Evolutionary conservation across 2,888 invertebrate species (phyloP).

Genomic region (Philonicus albiceps): DNA sequence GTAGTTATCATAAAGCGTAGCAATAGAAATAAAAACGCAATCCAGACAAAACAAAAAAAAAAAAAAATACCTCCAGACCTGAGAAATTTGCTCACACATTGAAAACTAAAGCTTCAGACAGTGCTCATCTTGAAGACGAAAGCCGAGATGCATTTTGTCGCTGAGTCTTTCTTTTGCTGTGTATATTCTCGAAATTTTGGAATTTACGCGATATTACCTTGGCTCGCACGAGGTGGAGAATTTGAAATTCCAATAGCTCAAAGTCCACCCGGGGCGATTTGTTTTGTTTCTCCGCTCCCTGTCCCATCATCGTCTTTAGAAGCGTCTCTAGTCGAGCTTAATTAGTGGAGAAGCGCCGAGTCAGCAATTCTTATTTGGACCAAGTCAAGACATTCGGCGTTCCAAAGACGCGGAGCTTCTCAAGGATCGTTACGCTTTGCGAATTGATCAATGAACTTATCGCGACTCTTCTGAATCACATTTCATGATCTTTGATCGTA

Average conservation of each 20-base stretch:
- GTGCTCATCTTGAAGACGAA: neutral
- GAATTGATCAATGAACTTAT: constrained; percentile 13
- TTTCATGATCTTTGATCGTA: constrained; percentile 28
- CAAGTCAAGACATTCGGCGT: neutral
- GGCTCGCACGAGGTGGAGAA: neutral
- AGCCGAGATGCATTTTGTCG: neutral
- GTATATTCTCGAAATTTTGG: constrained; percentile 4
- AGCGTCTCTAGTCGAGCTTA: neutral
- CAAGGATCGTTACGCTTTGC: neutral
- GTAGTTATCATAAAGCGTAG: neutral
- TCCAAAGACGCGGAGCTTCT: neutral
- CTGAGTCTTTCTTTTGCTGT: neutral
- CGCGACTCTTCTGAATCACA: constrained; percentile 9
- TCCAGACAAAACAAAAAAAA: constrained; percentile 4
- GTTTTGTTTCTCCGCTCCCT: neutral
- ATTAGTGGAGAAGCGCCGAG: neutral
- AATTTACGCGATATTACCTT: constrained; percentile 2
- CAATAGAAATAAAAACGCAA: constrained; percentile 1
- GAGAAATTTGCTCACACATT: neutral
- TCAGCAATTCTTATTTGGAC: neutral
- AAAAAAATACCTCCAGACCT: constrained; percentile 19
- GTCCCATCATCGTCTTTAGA: neutral
- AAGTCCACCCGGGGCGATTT: neutral
- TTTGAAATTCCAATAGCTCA: neutral
- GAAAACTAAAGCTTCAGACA: constrained; percentile 12